These are phyloP conservation scores for Cololabis saira DNA, from an alignment of 2,113 vertebrate genomes.

Conservation along the genomic window DNA sequence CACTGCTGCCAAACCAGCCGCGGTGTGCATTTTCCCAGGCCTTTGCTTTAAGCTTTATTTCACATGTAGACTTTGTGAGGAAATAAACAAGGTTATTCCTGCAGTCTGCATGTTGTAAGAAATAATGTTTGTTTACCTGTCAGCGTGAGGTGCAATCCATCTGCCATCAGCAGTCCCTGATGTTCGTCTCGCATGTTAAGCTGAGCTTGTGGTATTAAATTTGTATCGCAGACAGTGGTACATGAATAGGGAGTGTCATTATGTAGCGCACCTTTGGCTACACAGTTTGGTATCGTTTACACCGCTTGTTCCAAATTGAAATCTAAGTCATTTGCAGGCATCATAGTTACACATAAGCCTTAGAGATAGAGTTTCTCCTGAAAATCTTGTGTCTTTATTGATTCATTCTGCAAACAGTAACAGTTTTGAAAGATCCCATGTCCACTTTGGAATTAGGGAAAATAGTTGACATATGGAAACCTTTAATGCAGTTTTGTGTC, in stretches of 20 bases:
- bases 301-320: slow-evolving; percentile 54
- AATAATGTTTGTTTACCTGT: slow-evolving; percentile 73
- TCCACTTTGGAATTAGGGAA: slow-evolving; percentile 24
- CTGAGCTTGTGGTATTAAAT: slow-evolving; percentile 45
- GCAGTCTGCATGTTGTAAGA: slow-evolving; percentile 46
- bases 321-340: slow-evolving; percentile 53
- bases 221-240: slow-evolving; percentile 38
- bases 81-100: slow-evolving; percentile 66
- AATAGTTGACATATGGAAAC: slow-evolving; percentile 26
- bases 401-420: slow-evolving; percentile 48
- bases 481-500: slow-evolving; percentile 17
- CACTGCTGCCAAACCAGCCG: slow-evolving; percentile 69
- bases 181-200: slow-evolving; percentile 29
- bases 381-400: slow-evolving; percentile 38
- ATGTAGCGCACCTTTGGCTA: slow-evolving; percentile 59
- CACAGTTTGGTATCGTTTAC: slow-evolving; percentile 56
- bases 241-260: slow-evolving; percentile 55
- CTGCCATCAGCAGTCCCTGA: slow-evolving; percentile 13
- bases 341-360: slow-evolving; percentile 61
- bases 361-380: slow-evolving; percentile 27
- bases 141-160: slow-evolving; percentile 44
- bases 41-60: slow-evolving; percentile 66
- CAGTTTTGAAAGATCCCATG: slow-evolving; percentile 29
- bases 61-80: slow-evolving; percentile 66
- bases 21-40: slow-evolving; percentile 59